These are phyloP conservation scores for Mesocentrotus franciscanus DNA, from an alignment of 53 echinoderm and acorn worm genomes.

Conservation along the genomic window DNA sequence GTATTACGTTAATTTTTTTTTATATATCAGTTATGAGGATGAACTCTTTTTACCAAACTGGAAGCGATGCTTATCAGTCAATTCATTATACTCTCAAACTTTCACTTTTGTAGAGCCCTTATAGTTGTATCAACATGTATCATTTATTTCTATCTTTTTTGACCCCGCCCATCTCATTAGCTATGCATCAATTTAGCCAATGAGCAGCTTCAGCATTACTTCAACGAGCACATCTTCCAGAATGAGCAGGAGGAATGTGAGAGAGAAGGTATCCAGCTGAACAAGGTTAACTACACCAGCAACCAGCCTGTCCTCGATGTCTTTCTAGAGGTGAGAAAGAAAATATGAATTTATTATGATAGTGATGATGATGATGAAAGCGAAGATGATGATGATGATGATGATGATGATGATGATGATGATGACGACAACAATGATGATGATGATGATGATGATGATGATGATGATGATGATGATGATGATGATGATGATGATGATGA, in stretches of 20 bases:
- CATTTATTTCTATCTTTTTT: neutral
- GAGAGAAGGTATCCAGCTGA: conserved; percentile 83
- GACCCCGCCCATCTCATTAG: conserved; percentile 64
- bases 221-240: conserved; percentile 96
- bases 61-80: too few relatives aligned
- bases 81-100: too few relatives aligned
- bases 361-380: neutral
- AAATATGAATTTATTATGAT: neutral
- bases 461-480: conserved; percentile 11
- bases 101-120: too few relatives aligned
- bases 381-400: conserved; percentile 7
- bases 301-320: conserved; percentile 89
- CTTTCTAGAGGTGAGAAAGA: conserved; percentile 82
- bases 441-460: conserved; percentile 46
- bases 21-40: too few relatives aligned
- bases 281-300: conserved; percentile 83
- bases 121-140: neutral
- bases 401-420: conserved; percentile 57
- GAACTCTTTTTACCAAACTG: too few relatives aligned
- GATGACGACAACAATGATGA: conserved; percentile 39
- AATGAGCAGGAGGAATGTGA: conserved; percentile 94
- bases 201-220: conserved; percentile 95
- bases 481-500: neutral
- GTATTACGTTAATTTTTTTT: neutral
- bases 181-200: conserved; percentile 99